Evolutionary conservation across 2,113 vertebrate genomes (phyloP).

Genomic region (Apodemus speciosus): DNA sequence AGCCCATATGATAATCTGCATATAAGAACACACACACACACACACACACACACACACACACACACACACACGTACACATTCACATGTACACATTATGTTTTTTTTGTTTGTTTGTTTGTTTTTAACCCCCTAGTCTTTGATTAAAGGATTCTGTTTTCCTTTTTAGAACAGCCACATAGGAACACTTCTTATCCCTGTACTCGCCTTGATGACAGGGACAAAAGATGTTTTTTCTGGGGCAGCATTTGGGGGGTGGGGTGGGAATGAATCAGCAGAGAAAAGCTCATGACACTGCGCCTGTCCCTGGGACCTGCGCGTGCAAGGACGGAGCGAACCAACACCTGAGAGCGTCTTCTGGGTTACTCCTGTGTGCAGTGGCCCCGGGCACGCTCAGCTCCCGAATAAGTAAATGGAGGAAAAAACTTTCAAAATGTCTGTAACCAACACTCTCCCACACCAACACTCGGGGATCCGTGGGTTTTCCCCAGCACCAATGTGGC

Average conservation of each 20-base stretch:
- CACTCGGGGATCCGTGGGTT: not conserved
- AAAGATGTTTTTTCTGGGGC: not conserved
- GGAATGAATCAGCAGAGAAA: not conserved
- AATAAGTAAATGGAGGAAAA: not conserved
- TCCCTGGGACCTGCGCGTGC: not conserved
- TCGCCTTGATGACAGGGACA: not conserved
- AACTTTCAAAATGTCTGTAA: not conserved
- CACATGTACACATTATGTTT: too few relatives aligned
- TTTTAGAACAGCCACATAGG: not conserved
- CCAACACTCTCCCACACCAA: too few relatives aligned
- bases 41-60: too few relatives aligned
- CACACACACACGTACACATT: not conserved
- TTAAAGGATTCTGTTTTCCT: not conserved
- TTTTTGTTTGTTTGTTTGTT: too few relatives aligned
- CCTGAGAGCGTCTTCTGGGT: not conserved
- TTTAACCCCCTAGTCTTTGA: not conserved
- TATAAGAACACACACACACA: fast-evolving
- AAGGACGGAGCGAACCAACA: too few relatives aligned
- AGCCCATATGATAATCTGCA: not conserved
- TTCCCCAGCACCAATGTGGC: not conserved
- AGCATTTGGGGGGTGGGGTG: too few relatives aligned
- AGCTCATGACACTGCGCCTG: not conserved
- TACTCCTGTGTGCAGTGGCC: not conserved
- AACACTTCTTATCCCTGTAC: not conserved
- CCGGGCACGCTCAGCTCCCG: not conserved